Evolutionary conservation across 1,140 invertebrate genomes (phyloP), one percentile per base, ranked within the genome.

Genomic region (Trichonephila clavipes): DNA sequence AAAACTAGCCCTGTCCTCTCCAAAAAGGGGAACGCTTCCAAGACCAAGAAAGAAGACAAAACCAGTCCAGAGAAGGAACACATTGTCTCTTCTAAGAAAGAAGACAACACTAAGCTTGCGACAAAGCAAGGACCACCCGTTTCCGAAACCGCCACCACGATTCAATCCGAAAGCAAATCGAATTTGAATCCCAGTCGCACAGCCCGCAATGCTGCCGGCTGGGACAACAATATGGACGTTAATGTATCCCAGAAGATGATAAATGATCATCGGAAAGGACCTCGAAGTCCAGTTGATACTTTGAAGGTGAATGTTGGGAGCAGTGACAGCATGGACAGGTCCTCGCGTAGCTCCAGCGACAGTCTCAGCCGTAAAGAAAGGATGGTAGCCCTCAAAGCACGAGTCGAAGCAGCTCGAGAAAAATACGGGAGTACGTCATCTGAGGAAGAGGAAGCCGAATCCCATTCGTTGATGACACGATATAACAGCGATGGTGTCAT

Each of bases 251-350:
- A 86, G 2, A 87, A 87, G 19, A 40, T 21, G 2, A 18, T 51
- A 18, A 59, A 82, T 14, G 28, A 83, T 18, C 28, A 24, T 19
- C 69, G 58, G 4, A 59, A 81, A 21, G 59, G 59, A 5, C 83
- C 59, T 19, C 81, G 83, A 6, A 92, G 64, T 72, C 24, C 91
- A 0, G 12, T 87, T 6, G 91, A 92, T 8, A 28, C 34, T 28
- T 18, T 92, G 14, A 85, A 64, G 19, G 61, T 83, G 14, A 86
- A 86, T 92, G 64, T 92, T 24, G 86, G 82, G 58, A 94, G 93
- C 58, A 94, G 93, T 21, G 93, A 94, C 72, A 94, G 94, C 34
- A 92, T 92, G 90, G 90, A 94, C 18, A 64, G 83, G 34, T 94
- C 94, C 21, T 92, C 92, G 10, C 77, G 88, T 5, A 92, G 94